These are phyloP conservation scores for Gallinago nigripennis DNA, from an alignment of 2,797 vertebrate genomes.

Conservation along the genomic window DNA sequence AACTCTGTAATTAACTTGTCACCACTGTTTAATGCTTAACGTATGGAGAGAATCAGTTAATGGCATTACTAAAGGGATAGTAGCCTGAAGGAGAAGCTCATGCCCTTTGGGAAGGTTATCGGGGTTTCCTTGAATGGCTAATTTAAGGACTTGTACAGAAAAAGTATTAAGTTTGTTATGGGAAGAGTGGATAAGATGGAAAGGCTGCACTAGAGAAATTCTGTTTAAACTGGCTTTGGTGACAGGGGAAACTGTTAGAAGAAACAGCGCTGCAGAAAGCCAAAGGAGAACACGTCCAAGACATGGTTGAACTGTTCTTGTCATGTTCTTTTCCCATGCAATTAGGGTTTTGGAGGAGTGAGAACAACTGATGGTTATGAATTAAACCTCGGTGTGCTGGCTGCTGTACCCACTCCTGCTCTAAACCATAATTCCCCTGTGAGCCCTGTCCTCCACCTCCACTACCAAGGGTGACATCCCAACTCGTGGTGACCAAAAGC, in stretches of 20 bases:
- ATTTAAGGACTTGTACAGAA: slow-evolving; percentile 25
- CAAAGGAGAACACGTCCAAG: not conserved
- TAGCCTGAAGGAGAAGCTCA: slow-evolving; percentile 54
- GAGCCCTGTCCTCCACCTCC: not conserved
- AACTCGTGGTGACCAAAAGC: not conserved
- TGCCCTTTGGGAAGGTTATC: slow-evolving; percentile 52
- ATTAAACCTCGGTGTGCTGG: not conserved
- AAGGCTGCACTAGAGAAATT: not conserved
- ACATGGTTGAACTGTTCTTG: not conserved
- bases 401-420: not conserved
- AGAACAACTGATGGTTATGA: not conserved
- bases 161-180: not conserved
- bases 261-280: not conserved
- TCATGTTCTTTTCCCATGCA: not conserved
- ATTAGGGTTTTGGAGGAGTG: not conserved
- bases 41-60: slow-evolving; percentile 34
- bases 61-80: slow-evolving; percentile 48
- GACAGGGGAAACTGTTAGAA: not conserved
- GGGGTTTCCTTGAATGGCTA: slow-evolving; percentile 13
- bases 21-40: slow-evolving; percentile 57
- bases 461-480: not conserved
- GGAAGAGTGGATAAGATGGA: not conserved
- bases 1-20: slow-evolving; percentile 71
- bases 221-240: not conserved
- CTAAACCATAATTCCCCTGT: not conserved